Evolutionary conservation across 2,888 invertebrate species (phyloP), one percentile per base, ranked within the genome.

Genomic region (Lepidocyrtinus sp.): DNA sequence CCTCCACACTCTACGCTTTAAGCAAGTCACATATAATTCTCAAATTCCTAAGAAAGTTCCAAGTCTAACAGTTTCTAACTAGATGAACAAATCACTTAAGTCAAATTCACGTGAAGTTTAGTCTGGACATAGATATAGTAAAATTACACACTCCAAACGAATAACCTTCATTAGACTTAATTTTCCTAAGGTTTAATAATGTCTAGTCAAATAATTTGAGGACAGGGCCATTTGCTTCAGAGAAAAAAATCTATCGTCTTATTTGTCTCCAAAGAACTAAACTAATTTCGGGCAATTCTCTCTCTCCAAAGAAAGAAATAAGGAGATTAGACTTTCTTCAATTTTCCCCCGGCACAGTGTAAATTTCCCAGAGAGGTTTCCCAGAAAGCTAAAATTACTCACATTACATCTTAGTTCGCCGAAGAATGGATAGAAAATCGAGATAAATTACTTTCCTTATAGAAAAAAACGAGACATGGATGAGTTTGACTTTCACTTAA

Each of bases 401-500:
- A 9, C 55, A 3, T 3, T 55, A 15, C 3, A 15, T n/a, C 9
- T n/a, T n/a, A 55, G 55, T 55, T 55, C 9, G n/a, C 9, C 55
- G 17, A 12, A 17, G 17, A 3, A n/a, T 55, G n/a, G 17, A n/a
- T 55, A 55, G n/a, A 55, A 55, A 55, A 55, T 9, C 36, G 12
- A 55, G n/a, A 55, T 55, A 55, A 55, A 55, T 55, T 55, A 55
- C 9, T 55, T 55, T 55, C 55, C 17, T n/a, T 17, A 55, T 9
- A 17, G n/a, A n/a, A 55, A 55, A 55, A 5, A 36, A 36, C 36
- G 36, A 36, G 36, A 36, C n/a, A 55, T 15, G 55, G 55, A 55
- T n/a, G 55, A 55, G 55, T 55, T 55, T 55, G 7, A 55, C n/a
- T 55, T 55, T 55, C 15, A 55, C 55, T 55, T 55, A 55, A 55